Evolutionary conservation across 2,888 invertebrate species (phyloP), one percentile per base, ranked within the genome.

Genomic region (Kryphioiulus occultus): DNA sequence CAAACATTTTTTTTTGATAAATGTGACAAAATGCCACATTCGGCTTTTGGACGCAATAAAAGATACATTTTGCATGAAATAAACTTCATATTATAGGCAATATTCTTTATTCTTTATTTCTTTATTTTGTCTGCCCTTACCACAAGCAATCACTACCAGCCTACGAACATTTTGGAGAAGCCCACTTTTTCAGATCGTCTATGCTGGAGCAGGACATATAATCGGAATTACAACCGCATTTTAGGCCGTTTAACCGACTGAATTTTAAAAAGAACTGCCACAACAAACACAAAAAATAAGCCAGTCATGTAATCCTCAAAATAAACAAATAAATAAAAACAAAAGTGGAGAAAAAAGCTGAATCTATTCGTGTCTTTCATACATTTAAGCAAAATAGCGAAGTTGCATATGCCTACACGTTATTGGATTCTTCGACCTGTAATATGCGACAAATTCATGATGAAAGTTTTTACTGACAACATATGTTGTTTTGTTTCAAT

Each of bases 401-500:
- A 59, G 5, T 59, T 17, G 59, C 59, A 22, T 59, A 59, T 5
- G 22, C 22, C 22, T 59, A 7, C 22, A 22, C 4, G 59, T 59
- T 59, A 59, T 59, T 59, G 59, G 59, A 59, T 59, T 59, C 17
- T 59, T 59, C 22, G 59, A 22, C 59, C 5, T 22, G 22, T 22
- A 22, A 59, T 22, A 59, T 59, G 22, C n/a, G 59, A 59, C n/a
- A 59, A 22, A 4, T 59, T 59, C 22, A 22, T 4, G 59, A 59
- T 22, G 59, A 59, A 22, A 22, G n/a, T 22, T 59, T 22, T 59
- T 22, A n/a, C 22, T 59, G 59, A 22, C 59, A 59, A 59, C 59
- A 59, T 59, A 59, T 59, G 59, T 59, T 59, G 59, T 59, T 59
- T 59, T 59, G 59, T 59, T 59, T 59, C 59, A 59, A 59, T 59